phyloP scores from a whole-genome alignment of 2,888 invertebrate genomes.

The Stomorhina lunata region DNA sequence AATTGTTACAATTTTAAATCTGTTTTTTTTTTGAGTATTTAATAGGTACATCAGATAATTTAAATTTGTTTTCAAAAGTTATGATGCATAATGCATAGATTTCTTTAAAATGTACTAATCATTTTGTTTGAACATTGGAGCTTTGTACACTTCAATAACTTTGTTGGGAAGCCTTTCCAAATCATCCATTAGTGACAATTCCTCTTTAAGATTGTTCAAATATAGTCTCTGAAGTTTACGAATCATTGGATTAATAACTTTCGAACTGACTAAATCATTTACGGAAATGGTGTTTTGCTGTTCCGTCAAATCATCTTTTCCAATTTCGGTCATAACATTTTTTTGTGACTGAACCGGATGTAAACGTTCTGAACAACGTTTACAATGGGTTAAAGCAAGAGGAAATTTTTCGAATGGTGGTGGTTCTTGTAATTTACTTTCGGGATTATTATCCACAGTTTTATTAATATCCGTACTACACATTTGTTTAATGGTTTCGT shows the following conservation, averaged over 20 bases:
- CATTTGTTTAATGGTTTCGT: conserved; percentile 65
- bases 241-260: conserved; percentile 74
- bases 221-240: conserved; percentile 74
- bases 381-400: conserved; percentile 24
- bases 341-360: conserved; percentile 43
- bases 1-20: no score
- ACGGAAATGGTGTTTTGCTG: conserved; percentile 65
- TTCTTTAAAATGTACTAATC: conserved; percentile 34
- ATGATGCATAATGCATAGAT: no score
- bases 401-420: background rate
- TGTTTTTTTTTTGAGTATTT: no score
- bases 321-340: conserved; percentile 64
- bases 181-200: conserved; percentile 74
- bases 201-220: conserved; percentile 72
- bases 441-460: background rate
- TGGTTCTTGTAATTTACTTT: conserved; percentile 21
- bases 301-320: conserved; percentile 60
- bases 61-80: no score
- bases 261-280: conserved; percentile 71
- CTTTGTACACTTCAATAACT: conserved; percentile 71
- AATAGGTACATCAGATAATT: no score
- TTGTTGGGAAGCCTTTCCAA: conserved; percentile 71
- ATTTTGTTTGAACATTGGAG: conserved; percentile 65
- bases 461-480: conserved; percentile 44
- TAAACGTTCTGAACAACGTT: conserved; percentile 58